Conservation (phyloP, 2,113 vertebrate species). For the Balaenoptera acutorostrata region DNA sequence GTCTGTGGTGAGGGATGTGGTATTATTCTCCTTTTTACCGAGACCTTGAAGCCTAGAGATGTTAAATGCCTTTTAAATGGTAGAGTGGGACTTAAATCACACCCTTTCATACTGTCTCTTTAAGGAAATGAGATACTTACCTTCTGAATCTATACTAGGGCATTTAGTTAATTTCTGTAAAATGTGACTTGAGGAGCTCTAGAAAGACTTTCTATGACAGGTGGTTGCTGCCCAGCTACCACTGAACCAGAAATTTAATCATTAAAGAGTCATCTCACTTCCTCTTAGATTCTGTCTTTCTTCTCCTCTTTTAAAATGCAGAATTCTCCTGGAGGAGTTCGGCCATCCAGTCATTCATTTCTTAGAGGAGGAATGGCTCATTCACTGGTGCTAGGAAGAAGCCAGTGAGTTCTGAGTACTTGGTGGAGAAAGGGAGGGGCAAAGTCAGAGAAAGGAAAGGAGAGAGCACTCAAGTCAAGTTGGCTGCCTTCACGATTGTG, state of each 20-base stretch:
- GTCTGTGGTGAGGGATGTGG: background rate
- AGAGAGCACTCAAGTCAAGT: background rate
- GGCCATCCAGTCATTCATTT: background rate
- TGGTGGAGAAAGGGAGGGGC: background rate
- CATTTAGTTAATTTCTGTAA: conserved; percentile 13
- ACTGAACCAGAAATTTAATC: background rate
- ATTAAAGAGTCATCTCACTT: background rate
- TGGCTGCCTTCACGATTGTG: background rate
- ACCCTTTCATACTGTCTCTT: background rate
- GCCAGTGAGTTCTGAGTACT: background rate
- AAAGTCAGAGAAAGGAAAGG: background rate
- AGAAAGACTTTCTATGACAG: background rate
- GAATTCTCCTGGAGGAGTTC: background rate
- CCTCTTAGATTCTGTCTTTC: background rate
- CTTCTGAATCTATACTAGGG: background rate
- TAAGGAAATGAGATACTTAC: background rate
- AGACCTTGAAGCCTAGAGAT: background rate
- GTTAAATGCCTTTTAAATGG: background rate
- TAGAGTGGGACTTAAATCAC: background rate
- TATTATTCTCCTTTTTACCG: background rate
- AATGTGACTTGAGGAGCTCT: background rate
- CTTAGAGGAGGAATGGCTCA: background rate
- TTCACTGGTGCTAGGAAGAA: background rate
- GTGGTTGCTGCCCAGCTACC: background rate
- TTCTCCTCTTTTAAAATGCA: background rate